These are phyloP conservation scores for Serilophus lunatus DNA, from an alignment of 2,113 vertebrate species.

Conservation along the genomic window DNA sequence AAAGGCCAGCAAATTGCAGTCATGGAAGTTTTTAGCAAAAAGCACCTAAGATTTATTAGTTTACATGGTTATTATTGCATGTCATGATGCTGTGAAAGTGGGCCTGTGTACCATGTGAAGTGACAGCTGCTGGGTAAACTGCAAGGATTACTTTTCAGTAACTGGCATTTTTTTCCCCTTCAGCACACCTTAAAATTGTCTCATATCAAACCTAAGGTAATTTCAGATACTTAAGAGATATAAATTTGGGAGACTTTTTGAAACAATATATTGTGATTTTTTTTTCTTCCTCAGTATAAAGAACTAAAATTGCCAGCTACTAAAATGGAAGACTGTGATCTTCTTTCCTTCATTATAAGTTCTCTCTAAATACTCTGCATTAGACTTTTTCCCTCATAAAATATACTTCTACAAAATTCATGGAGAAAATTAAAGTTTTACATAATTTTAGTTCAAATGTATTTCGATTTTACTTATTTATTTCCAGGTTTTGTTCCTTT, in stretches of 20 bases:
- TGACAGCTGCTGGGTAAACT: not conserved
- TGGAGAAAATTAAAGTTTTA: not conserved
- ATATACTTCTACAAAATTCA: not conserved
- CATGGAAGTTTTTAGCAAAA: not conserved
- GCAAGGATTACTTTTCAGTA: not conserved
- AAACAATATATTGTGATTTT: not conserved
- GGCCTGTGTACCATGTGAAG: not conserved
- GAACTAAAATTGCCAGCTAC: not conserved
- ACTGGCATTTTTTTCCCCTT: rapidly evolving
- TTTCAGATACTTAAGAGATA: not conserved
- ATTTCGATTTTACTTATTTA: not conserved
- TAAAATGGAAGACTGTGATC: not conserved
- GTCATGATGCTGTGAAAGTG: not conserved
- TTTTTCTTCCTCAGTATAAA: rapidly evolving
- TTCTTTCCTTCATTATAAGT: not conserved
- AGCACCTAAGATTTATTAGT: not conserved
- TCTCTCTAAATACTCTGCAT: not conserved
- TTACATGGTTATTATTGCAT: too few relatives aligned
- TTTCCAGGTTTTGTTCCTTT: not conserved
- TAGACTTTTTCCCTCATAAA: not conserved
- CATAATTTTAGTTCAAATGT: not conserved
- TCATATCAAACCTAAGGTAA: not conserved
- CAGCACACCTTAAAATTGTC: not conserved
- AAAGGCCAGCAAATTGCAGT: not conserved
- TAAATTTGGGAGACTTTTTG: not conserved